Evolutionary conservation across 1,140 invertebrate genomes (phyloP).

Genomic region (Colletes gigas): DNA sequence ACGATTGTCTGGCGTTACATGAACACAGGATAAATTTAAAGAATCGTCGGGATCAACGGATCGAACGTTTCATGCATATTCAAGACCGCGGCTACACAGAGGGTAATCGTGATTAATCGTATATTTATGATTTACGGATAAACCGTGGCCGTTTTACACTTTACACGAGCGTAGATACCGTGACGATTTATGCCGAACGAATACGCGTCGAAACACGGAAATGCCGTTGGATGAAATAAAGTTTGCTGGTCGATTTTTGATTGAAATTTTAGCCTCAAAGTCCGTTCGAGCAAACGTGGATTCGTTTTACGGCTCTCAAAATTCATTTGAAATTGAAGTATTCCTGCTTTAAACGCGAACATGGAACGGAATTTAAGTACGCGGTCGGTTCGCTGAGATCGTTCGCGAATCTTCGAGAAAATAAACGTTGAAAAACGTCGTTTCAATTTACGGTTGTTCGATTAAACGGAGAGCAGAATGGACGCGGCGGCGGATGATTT

Average conservation of each 20-base stretch:
- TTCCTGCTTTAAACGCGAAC: neutral
- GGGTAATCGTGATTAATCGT: constrained; percentile 43
- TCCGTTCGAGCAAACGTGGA: neutral
- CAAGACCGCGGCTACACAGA: neutral
- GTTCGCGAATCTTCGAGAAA: neutral
- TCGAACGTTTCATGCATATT: constrained; percentile 31
- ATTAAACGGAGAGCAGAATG: constrained; percentile 5
- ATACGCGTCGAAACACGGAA: neutral
- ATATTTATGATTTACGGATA: constrained; percentile 40
- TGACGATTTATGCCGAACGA: constrained; percentile 29
- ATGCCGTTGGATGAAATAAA: neutral
- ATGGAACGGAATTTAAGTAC: neutral
- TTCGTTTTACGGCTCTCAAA: neutral
- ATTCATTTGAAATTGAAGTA: neutral
- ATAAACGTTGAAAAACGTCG: constrained; percentile 1
- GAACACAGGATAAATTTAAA: neutral
- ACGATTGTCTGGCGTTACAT: too few relatives aligned
- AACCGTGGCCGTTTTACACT: constrained; percentile 19
- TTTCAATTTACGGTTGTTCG: constrained; percentile 12
- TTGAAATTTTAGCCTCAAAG: neutral
- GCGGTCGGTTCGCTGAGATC: too few relatives aligned
- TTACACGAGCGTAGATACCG: constrained; percentile 22
- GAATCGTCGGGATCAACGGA: neutral
- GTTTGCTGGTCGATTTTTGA: neutral
- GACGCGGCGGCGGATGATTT: constrained; percentile 19